Evolutionary conservation across 1,140 invertebrate genomes (phyloP).

Genomic region (Diorhabda elongata): DNA sequence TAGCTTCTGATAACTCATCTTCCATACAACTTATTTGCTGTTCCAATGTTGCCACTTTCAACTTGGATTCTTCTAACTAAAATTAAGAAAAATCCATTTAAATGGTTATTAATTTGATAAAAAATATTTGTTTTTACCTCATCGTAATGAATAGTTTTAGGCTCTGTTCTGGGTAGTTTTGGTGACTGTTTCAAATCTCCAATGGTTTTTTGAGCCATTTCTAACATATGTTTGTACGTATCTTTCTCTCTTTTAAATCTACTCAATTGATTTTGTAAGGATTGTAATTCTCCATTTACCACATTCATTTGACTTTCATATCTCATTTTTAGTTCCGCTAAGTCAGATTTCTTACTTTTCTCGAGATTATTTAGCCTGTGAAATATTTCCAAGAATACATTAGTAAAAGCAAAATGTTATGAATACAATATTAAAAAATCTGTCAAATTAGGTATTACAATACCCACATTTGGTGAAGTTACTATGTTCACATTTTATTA

Average conservation of each 20-base stretch:
- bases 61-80: slow-evolving; percentile 55
- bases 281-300: slow-evolving; percentile 80
- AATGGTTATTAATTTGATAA: background rate
- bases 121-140: slow-evolving; percentile 49
- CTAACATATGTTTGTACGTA: slow-evolving; percentile 86
- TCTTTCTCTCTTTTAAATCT: slow-evolving; percentile 86
- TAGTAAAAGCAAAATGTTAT: background rate
- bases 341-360: slow-evolving; percentile 75
- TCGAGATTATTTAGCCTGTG: slow-evolving; percentile 69
- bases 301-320: slow-evolving; percentile 84
- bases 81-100: slow-evolving; percentile 22
- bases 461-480: background rate
- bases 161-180: slow-evolving; percentile 41
- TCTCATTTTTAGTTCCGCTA: slow-evolving; percentile 79
- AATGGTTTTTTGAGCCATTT: slow-evolving; percentile 78
- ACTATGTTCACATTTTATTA: background rate
- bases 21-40: slow-evolving; percentile 81
- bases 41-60: slow-evolving; percentile 66
- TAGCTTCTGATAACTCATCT: slow-evolving; percentile 80
- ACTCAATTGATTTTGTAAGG: slow-evolving; percentile 71
- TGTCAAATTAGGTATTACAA: background rate
- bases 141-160: slow-evolving; percentile 43
- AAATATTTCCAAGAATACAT: slow-evolving; percentile 5
- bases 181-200: slow-evolving; percentile 61
- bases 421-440: background rate